Conservation (phyloP, 1,140 invertebrate genomes). For the Conus ventricosus region DNA sequence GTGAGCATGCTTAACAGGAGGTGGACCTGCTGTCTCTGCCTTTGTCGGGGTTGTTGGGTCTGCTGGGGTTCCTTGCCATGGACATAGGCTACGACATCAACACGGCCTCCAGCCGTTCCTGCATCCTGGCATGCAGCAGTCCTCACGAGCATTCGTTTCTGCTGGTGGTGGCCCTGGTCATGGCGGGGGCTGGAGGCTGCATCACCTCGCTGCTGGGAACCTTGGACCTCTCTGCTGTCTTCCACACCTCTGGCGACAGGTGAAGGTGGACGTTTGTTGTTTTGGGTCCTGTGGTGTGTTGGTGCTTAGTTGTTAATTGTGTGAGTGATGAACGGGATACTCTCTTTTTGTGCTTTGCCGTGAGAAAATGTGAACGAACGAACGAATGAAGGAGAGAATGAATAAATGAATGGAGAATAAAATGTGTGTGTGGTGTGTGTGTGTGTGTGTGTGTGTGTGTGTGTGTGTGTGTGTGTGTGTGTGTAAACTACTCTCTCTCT, state of each 20-base stretch:
- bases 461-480: too few species aligned
- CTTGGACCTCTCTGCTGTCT: not conserved
- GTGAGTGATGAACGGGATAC: too few species aligned
- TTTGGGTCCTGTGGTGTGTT: too few species aligned
- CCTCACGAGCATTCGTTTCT: not conserved
- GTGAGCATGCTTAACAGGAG: not conserved
- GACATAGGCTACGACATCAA: constrained; percentile 21
- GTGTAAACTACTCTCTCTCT: too few species aligned
- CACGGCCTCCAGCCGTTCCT: not conserved
- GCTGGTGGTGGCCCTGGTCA: not conserved
- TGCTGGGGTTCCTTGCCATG: not conserved
- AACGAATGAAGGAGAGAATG: too few species aligned
- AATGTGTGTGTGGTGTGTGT: too few species aligned
- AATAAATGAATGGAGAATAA: too few species aligned
- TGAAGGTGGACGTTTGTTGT: not conserved
- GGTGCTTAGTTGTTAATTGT: too few species aligned
- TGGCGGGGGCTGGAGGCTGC: constrained; percentile 7
- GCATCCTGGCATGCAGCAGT: not conserved
- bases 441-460: too few species aligned
- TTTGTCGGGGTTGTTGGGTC: not conserved
- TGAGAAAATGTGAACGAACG: too few species aligned
- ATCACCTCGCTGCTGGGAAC: not conserved
- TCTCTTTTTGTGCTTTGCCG: too few species aligned
- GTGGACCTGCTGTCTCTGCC: not conserved
- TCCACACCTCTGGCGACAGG: not conserved